Base-by-base conservation (phyloP, 2,888 invertebrate genomes). In the Incurvaria masculella region DNA sequence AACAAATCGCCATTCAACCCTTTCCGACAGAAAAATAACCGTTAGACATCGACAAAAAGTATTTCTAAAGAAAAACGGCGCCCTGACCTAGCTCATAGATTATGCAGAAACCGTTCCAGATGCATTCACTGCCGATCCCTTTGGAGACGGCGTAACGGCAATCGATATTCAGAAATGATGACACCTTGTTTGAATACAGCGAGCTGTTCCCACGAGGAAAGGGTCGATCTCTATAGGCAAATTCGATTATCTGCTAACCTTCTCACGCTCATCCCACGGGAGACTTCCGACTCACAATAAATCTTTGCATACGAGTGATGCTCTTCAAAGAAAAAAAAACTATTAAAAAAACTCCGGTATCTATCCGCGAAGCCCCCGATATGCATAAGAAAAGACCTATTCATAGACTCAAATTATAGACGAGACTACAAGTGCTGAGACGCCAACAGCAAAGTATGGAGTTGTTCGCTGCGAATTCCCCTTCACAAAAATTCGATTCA, bases 111-210 rank as follows among this genome's bases (percentile, higher is more conserved):
- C 65, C 62, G 60, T 59, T 59, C 62, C 33, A 33, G 33, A 23
- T 6, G 23, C 23, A 23, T 23, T 23, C 23, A 23, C 23, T 23
- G 6, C 76, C 66, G 74, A 20, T 65, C 64, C 66, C 54, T 27
- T 62, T 68, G 67, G 69, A 72, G 68, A 64, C 66, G 66, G 59
- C 64, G 66, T 48, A 66, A 67, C 70, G 69, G 68, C 76, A 72
- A 78, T 78, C 78, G 78, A 78, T 78, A 78, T 76, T 74, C 76
- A 73, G 66, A 67, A 64, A 69, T 14, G 78, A 78, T 76, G 78
- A 76, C 76, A 78, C 75, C 78, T 76, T 78, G 74, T 76, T 78
- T 78, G 76, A 78, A 78, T 78, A 76, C 75, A 66, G 72, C 67
- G 68, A 65, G 69, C 62, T 61, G 33, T 76, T 76, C 76, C 76